Percentiles rank a stretch among this genome's conserved stretches.
Evolutionary conservation across 2,888 invertebrate genomes (phyloP).

Genomic region (Volucella inanis): DNA sequence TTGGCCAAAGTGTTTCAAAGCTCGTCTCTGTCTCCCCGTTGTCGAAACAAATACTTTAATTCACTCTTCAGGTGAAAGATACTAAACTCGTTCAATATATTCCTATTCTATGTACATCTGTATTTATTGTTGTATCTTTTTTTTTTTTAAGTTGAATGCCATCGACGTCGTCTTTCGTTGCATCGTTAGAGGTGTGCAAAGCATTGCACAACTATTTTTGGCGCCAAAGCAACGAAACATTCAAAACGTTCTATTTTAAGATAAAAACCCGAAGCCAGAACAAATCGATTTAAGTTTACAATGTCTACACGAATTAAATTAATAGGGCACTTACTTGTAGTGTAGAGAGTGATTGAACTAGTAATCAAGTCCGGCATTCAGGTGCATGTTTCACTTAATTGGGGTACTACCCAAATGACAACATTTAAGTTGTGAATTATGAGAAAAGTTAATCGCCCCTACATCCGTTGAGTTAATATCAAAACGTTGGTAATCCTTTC

Average conservation of each 20-base stretch:
- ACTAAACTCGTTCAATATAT: background rate
- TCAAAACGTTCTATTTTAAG: slow-evolving; percentile 24
- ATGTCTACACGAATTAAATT: slow-evolving; percentile 17
- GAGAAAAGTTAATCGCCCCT: background rate
- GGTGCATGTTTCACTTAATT: background rate
- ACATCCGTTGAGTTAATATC: too few species aligned
- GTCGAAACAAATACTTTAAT: slow-evolving; percentile 26
- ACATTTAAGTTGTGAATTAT: background rate
- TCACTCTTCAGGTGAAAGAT: background rate
- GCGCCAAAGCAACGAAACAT: slow-evolving; percentile 18
- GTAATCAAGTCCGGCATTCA: slow-evolving; percentile 40
- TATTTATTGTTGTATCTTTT: background rate
- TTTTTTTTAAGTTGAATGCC: too few species aligned
- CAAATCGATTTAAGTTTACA: slow-evolving; percentile 36
- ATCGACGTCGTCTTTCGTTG: too few species aligned
- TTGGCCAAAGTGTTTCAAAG: slow-evolving; percentile 42
- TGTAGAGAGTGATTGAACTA: slow-evolving; percentile 29
- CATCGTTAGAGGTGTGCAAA: background rate
- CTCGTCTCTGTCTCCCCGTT: background rate
- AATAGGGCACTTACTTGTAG: background rate
- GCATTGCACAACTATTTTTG: slow-evolving; percentile 30
- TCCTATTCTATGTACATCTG: background rate
- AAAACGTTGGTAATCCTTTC: too few species aligned
- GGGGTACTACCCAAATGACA: too few species aligned
- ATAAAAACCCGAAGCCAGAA: background rate